Evolutionary conservation across 2,888 invertebrate species (phyloP), one percentile per base, ranked within the genome.

Genomic region (Lissonota sp.): DNA sequence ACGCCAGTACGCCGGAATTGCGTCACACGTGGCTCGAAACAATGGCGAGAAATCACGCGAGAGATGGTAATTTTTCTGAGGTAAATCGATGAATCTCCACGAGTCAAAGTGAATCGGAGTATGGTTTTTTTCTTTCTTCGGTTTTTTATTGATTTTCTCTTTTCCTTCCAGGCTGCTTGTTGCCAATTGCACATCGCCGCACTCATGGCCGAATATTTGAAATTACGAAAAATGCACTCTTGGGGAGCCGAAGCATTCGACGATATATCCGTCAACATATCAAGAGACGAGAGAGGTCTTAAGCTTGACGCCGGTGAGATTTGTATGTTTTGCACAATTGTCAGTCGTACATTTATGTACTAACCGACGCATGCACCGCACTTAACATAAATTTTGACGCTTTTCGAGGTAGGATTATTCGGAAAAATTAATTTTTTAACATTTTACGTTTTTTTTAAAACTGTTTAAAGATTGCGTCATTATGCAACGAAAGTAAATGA

Each of bases 11-110:
- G 0, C 99, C 99, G 0, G 98, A 99, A 87, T 93, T 99, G 79
- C 94, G 99, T 0, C 97, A 98, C 92, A 99, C 98, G 0, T 98
- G 98, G 98, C 95, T 99, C n/a, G 96, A 98, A 86, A 97, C 97
- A 0, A 97, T 99, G 95, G 97, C 98, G 10, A 95, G 95, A 88
- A 96, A 97, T 92, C 98, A 98, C 90, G 95, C 95, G 6, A 94
- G 96, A 80, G 96, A 97, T 89, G 95, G 95, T 44, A 97, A 98
- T 93, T 96, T 95, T 88, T 98, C 98, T 3, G 99, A 99, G 95
- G 97, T 97, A 90, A 82, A 10, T 57, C 46, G 49, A 8, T 55
- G 8, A 10, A 49, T 37, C 26, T 44, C 3, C 26, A 51, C 39
- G 44, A 6, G 55, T 3, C 37, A 1, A 14, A 57, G 5, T 10